These are phyloP conservation scores for Mesorhabditis spiculigera DNA, from an alignment of 2,888 invertebrate genomes.

Conservation along the genomic window DNA sequence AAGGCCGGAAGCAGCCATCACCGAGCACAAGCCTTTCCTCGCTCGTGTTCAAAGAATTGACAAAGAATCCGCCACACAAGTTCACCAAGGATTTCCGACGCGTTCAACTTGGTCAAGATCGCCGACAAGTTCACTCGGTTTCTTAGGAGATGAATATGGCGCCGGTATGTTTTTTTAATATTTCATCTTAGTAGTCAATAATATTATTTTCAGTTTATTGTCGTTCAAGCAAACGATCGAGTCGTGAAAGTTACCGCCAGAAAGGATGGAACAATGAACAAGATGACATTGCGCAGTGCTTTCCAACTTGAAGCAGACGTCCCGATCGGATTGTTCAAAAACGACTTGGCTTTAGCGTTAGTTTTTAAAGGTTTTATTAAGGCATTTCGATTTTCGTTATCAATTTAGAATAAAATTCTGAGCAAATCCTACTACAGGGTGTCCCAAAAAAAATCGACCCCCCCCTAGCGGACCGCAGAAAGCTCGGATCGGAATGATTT, in stretches of 20 bases:
- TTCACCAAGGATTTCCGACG: too few species aligned
- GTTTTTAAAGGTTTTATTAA: conserved; percentile 23
- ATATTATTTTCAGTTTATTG: conserved; percentile 23
- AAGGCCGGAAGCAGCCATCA: too few species aligned
- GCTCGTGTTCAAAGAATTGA: too few species aligned
- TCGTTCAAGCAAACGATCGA: conserved; percentile 20
- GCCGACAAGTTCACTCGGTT: too few species aligned
- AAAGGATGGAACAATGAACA: conserved; percentile 20
- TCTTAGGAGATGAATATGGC: conserved; percentile 14
- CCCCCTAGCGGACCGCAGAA: too few species aligned
- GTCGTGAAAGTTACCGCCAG: conserved; percentile 21
- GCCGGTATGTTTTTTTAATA: conserved; percentile 23
- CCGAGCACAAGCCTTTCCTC: too few species aligned
- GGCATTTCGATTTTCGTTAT: conserved; percentile 28
- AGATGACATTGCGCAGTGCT: conserved; percentile 19
- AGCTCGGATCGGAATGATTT: too few species aligned
- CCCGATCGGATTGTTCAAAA: conserved; percentile 23
- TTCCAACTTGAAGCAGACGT: conserved; percentile 24
- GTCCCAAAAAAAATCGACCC: too few species aligned
- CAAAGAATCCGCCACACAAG: too few species aligned
- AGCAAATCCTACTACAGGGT: too few species aligned
- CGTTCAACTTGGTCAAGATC: too few species aligned
- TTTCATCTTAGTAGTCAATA: conserved; percentile 28
- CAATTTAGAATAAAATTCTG: conserved; percentile 29
- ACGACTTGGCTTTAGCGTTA: conserved; percentile 19